Evolutionary conservation across 2,113 vertebrate genomes (phyloP).

Genomic region (Capreolus pygargus): DNA sequence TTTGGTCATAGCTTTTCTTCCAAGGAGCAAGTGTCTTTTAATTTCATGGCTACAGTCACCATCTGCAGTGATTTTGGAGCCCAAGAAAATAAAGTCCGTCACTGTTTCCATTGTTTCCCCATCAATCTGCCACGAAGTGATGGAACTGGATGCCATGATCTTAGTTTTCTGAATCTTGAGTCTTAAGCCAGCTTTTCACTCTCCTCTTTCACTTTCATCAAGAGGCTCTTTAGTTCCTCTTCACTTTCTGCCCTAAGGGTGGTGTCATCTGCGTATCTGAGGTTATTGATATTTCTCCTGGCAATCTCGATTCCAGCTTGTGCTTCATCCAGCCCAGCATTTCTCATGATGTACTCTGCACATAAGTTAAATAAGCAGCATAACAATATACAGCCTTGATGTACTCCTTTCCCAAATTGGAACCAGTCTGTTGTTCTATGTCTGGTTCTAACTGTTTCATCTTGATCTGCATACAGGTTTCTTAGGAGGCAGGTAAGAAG

Average conservation of each 20-base stretch:
- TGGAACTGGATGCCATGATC: neutral
- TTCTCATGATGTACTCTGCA: neutral
- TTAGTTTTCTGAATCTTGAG: neutral
- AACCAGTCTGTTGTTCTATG: neutral
- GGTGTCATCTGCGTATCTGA: neutral
- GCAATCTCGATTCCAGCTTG: neutral
- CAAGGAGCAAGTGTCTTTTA: neutral
- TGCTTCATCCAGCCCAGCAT: neutral
- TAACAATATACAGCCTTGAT: neutral
- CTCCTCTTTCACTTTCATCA: neutral
- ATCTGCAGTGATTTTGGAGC: neutral
- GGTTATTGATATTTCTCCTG: neutral
- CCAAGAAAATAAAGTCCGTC: neutral
- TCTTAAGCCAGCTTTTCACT: neutral
- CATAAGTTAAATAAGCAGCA: neutral
- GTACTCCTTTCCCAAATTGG: neutral
- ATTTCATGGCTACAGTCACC: neutral
- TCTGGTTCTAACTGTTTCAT: neutral
- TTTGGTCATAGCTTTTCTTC: neutral
- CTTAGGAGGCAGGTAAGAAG: neutral
- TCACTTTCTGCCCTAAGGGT: neutral
- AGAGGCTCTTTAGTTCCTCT: neutral
- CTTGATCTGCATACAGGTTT: neutral
- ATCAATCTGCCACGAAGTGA: neutral
- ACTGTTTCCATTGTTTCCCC: neutral